A percentile compares a stretch with the other conserved stretches of the same genome.
Conservation (phyloP, 1,140 invertebrate species). For the Lordiphosa collinella region DNA sequence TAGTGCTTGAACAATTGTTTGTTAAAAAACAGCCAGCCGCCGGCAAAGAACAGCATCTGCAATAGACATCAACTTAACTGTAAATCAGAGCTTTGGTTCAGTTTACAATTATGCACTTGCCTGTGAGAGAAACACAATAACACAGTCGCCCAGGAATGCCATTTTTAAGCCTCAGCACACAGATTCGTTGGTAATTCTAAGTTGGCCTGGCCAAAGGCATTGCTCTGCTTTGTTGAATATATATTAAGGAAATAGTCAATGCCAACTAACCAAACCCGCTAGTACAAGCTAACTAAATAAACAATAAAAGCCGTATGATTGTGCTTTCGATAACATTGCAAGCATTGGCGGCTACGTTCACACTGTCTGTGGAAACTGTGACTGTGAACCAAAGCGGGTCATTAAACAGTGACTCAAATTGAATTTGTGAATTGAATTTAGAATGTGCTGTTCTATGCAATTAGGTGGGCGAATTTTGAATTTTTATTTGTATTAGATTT, state of each 20-base stretch:
- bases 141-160: slow-evolving; percentile 85
- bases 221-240: slow-evolving; percentile 18
- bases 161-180: slow-evolving; percentile 75
- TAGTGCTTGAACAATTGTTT: slow-evolving; percentile 99
- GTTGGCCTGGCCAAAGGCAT: slow-evolving; percentile 34
- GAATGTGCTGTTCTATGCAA: too few species aligned
- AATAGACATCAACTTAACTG: neutral
- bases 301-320: slow-evolving; percentile 39
- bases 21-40: slow-evolving; percentile 99
- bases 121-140: slow-evolving; percentile 86
- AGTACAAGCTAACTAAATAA: slow-evolving; percentile 25
- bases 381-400: neutral
- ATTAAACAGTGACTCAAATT: neutral
- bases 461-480: too few species aligned
- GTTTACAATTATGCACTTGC: slow-evolving; percentile 71
- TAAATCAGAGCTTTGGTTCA: neutral
- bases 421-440: too few species aligned
- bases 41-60: slow-evolving; percentile 95
- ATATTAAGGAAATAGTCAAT: slow-evolving; percentile 20
- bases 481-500: too few species aligned
- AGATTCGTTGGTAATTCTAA: slow-evolving; percentile 19
- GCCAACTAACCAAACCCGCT: slow-evolving; percentile 15
- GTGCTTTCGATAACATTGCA: slow-evolving; percentile 5
- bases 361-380: neutral
- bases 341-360: neutral